A percentile compares a stretch with the other conserved stretches of the same genome.
These are phyloP conservation scores for Tanypteryx hageni DNA, from an alignment of 2,888 invertebrate species.

Conservation along the genomic window DNA sequence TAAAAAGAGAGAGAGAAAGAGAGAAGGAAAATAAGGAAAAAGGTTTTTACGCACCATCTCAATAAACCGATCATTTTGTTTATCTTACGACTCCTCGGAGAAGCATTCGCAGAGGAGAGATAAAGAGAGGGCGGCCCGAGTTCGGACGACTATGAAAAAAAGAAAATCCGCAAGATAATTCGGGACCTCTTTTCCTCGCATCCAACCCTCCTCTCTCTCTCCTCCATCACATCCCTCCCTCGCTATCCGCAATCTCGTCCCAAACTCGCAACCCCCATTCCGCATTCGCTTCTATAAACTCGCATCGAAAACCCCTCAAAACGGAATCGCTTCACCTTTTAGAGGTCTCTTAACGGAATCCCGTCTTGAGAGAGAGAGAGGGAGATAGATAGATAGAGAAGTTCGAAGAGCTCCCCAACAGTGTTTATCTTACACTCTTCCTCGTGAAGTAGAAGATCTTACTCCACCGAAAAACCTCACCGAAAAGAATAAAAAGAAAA, in stretches of 20 bases:
- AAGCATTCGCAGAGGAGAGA: background rate
- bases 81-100: background rate
- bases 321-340: conserved; percentile 44
- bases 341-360: conserved; percentile 43
- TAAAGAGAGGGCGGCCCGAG: background rate
- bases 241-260: too few species aligned
- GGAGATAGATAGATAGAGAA: background rate
- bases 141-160: background rate
- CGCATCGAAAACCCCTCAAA: conserved; percentile 38
- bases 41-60: background rate
- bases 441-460: background rate
- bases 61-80: conserved; percentile 17
- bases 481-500: background rate
- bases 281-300: conserved; percentile 5
- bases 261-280: too few species aligned
- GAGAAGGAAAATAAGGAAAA: background rate
- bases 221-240: too few species aligned
- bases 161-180: background rate
- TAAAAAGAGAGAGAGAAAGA: too few species aligned
- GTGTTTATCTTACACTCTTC: conserved; percentile 51
- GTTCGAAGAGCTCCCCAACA: background rate
- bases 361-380: background rate
- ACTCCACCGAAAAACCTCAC: background rate
- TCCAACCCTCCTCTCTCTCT: background rate
- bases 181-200: background rate